Evolutionary conservation across 2,888 invertebrate species (phyloP), one percentile per base, ranked within the genome.

Genomic region (Cordylochernes scorpioides): DNA sequence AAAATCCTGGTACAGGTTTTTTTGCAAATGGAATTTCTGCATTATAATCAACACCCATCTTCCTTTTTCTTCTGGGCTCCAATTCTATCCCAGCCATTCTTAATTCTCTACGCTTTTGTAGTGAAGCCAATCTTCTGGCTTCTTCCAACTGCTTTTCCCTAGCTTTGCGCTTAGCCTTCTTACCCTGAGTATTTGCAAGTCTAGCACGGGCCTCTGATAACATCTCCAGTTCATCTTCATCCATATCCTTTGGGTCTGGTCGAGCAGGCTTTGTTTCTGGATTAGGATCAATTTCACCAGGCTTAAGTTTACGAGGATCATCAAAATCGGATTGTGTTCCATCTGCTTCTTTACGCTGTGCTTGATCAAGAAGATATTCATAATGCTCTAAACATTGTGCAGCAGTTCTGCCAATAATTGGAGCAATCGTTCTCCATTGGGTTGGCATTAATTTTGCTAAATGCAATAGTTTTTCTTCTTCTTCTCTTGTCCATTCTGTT

Each of bases 191-290:
- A 52, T 99, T 99, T 2, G 97, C 97, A 28, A 99, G 61, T 49
- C 97, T 70, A 3, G 97, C 97, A 46, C 97, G 66, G 1, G 97
- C 97, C 57, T 99, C 97, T 0, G 91, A 91, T 39, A 99, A 56
- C 97, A 99, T 99, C 58, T 99, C 97, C 53, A 99, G 29, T 55
- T 97, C 84, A 64, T 97, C 94, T 66, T 97, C 94, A 56, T 97
- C 97, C 97, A 97, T 97, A 50, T 97, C 97, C 46, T 94, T 84
- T 2, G 94, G 94, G 59, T 97, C 97, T 2, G 97, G 97, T 28
- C 94, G 63, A 0, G 97, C 97, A 3, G 97, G 97, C 54, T 97
- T 99, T 1, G 94, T 97, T 58, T 99, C 97, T 7, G 97, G 97
- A 57, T 94, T 94, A 0, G 97, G 97, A 58, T 97, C 97, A 47